Evolutionary conservation across 2,113 vertebrate genomes (phyloP), one percentile per base, ranked within the genome.

Genomic region (Thermophis baileyi): DNA sequence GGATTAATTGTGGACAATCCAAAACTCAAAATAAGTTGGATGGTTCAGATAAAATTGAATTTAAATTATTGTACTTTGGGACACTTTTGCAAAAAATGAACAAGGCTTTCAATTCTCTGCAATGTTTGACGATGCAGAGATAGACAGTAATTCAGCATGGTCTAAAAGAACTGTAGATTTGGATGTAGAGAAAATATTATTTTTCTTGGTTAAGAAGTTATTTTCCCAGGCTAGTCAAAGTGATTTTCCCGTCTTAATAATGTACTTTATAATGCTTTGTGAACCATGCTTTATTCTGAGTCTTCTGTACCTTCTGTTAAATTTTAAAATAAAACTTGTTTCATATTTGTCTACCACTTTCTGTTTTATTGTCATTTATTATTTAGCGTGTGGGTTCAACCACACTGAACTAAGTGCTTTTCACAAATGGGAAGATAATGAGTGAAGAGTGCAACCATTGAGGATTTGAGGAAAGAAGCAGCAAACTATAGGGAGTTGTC

Each of bases 41-140:
- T 90, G 2, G 87, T 89, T 93, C 87, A 94, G 88, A 88, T 95
- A 27, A 92, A 94, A 94, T 74, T 92, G 88, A 95, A 87, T 60
- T 44, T 95, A 94, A 81, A 92, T 55, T 53, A 81, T 50, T 25
- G 85, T 51, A 40, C 2, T 3, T 93, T 74, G 87, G 89, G 88
- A 91, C 93, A 88, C 9, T 53, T n/a, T n/a, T 60, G 88, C 51
- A 95, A 93, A 95, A 85, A 95, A 89, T 89, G 44, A 88, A 87
- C 86, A 0, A 0, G 7, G 0, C 0, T 93, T 55, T 51, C 50
- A 87, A 16, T 46, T 88, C 57, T 91, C 24, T 18, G 94, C 18
- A 47, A 93, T 35, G 40, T 51, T 47, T 91, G 94, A 60, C 57
- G 87, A 74, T 90, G 86, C n/a, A 85, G 49, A 85, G 85, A 63